Conservation (phyloP, 2,113 vertebrate genomes). For the Casuarius casuarius region DNA sequence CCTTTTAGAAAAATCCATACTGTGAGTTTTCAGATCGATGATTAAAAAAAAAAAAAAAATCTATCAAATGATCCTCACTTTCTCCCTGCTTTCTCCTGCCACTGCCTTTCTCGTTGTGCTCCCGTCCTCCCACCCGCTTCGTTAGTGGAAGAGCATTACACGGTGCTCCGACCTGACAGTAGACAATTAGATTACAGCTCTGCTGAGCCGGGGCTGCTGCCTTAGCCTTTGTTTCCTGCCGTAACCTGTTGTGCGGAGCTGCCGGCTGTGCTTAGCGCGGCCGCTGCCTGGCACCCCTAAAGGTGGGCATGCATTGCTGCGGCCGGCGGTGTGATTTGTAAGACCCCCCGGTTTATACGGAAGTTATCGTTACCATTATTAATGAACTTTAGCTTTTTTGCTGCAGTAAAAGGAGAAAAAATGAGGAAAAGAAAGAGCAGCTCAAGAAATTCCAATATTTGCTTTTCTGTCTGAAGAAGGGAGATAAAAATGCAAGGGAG, state of each 20-base stretch:
- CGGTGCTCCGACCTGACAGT: constrained; percentile 14
- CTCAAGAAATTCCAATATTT: constrained; percentile 29
- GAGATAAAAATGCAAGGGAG: constrained; percentile 36
- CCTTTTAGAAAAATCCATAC: constrained; percentile 33
- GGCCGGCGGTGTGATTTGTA: not conserved
- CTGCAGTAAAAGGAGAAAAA: not conserved
- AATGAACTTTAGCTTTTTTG: not conserved
- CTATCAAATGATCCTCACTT: not conserved
- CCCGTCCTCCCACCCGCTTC: constrained; percentile 8
- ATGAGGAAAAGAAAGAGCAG: not conserved
- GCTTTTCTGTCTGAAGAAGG: constrained; percentile 22
- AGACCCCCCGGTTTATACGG: not conserved
- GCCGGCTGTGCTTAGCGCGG: not conserved
- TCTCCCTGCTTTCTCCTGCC: constrained; percentile 21
- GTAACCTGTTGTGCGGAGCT: not conserved
- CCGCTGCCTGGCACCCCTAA: not conserved
- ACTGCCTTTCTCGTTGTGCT: not conserved
- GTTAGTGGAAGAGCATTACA: constrained; percentile 24
- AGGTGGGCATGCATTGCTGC: not conserved
- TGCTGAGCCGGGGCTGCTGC: not conserved
- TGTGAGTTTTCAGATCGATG: constrained; percentile 32
- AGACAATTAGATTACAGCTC: not conserved
- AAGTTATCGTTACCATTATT: not conserved
- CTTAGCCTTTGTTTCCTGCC: not conserved
- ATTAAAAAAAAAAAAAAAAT: not conserved